Evolutionary conservation across 2,888 invertebrate species (phyloP).

Genomic region (Craniophora ligustri): DNA sequence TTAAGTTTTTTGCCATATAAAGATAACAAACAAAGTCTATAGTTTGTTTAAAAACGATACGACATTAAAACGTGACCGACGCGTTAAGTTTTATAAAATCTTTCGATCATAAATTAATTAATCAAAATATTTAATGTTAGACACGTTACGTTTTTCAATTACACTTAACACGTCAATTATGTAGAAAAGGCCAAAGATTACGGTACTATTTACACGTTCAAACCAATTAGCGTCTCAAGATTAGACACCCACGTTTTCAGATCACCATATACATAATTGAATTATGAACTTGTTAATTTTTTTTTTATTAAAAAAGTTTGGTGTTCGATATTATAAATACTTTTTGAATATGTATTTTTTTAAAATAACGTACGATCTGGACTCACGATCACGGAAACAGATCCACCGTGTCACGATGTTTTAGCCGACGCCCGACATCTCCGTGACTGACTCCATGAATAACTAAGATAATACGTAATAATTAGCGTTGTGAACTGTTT

Average conservation of each 20-base stretch:
- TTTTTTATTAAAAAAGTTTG: conserved; percentile 12
- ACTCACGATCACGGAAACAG: conserved; percentile 80
- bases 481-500: conserved; percentile 50
- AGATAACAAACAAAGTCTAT: conserved; percentile 22
- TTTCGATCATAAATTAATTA: conserved; percentile 24
- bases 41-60: conserved; percentile 7
- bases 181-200: conserved; percentile 6
- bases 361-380: conserved; percentile 56
- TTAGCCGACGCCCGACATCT: conserved; percentile 55
- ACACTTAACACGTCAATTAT: conserved; percentile 15
- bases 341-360: conserved; percentile 58
- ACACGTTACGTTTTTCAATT: conserved; percentile 39
- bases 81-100: conserved; percentile 19
- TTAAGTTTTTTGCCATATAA: not conserved
- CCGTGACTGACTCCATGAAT: conserved; percentile 60
- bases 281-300: conserved; percentile 24
- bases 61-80: conserved; percentile 35
- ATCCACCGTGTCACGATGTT: conserved; percentile 69
- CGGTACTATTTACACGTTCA: conserved; percentile 9
- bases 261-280: conserved; percentile 12
- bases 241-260: conserved; percentile 13
- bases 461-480: conserved; percentile 48
- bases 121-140: conserved; percentile 15
- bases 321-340: conserved; percentile 48
- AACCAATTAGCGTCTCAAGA: conserved; percentile 19